Conservation (phyloP, 2,888 invertebrate genomes). For the Bembecia ichneumoniformis region DNA sequence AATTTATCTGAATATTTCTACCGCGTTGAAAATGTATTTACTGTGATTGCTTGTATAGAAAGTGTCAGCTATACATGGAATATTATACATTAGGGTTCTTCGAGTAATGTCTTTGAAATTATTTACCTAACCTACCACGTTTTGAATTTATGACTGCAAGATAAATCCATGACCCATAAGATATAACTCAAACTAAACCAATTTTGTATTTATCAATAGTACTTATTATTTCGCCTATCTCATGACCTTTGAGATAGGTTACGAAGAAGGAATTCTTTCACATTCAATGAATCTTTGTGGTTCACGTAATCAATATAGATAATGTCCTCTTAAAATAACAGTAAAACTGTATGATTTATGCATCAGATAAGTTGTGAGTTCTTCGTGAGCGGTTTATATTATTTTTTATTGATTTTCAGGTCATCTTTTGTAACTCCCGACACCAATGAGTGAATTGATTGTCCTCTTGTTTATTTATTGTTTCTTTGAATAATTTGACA, state of each 20-base stretch:
- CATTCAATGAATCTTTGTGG: conserved; percentile 38
- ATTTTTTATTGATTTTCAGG: conserved; percentile 11
- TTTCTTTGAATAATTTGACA: no score
- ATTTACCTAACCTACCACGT: no score
- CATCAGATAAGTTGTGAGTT: conserved; percentile 32
- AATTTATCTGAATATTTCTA: no score
- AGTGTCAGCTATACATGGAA: no score
- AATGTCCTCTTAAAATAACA: conserved; percentile 52
- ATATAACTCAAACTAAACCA: conserved; percentile 7
- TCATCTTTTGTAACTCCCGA: background rate
- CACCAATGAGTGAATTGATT: no score
- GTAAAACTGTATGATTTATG: conserved; percentile 62
- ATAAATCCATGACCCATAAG: conserved; percentile 8
- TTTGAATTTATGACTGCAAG: conserved; percentile 2
- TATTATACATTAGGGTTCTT: no score
- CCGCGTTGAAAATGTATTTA: no score
- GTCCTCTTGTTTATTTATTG: no score
- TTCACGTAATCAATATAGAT: conserved; percentile 45
- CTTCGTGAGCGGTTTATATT: conserved; percentile 15
- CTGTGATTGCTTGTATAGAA: no score
- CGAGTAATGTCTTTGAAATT: no score
- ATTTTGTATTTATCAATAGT: conserved; percentile 23
- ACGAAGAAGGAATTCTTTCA: conserved; percentile 30
- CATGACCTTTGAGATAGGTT: conserved; percentile 32
- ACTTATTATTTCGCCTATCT: conserved; percentile 34